phyloP scores from a whole-genome alignment of 2,888 invertebrate genomes.

The Melangyna quadrimaculata region DNA sequence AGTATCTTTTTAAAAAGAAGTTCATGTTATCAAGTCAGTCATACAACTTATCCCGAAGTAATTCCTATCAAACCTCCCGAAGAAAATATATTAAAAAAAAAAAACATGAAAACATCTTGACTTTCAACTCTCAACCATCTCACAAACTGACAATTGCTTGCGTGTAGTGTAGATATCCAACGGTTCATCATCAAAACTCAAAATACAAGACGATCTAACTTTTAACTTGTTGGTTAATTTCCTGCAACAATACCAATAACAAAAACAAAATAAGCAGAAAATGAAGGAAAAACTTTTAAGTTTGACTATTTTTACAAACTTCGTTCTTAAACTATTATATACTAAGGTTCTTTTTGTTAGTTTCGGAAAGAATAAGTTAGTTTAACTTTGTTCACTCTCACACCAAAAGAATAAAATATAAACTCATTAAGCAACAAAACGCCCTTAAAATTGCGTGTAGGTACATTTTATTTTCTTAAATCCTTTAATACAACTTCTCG shows the following conservation, averaged over 20 bases:
- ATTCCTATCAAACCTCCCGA: background rate
- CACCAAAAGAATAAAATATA: conserved; percentile 18
- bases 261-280: background rate
- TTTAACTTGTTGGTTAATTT: conserved; percentile 24
- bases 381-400: background rate
- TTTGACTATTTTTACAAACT: conserved; percentile 19
- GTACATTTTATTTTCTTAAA: background rate
- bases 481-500: background rate
- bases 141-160: conserved; percentile 33
- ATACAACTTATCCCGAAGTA: background rate
- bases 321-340: background rate
- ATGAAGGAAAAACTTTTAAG: conserved; percentile 12
- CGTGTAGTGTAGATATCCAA: conserved; percentile 36
- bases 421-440: conserved; percentile 57
- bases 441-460: conserved; percentile 44
- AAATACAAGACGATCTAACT: conserved; percentile 35
- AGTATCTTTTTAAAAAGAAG: too few species aligned
- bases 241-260: background rate
- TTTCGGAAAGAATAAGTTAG: background rate
- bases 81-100: background rate
- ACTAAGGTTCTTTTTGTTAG: background rate
- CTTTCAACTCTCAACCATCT: conserved; percentile 28
- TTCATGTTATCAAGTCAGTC: too few species aligned
- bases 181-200: conserved; percentile 36
- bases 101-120: conserved; percentile 22